Base-by-base conservation (phyloP, 2,797 vertebrate genomes). In the Leptatherina wallacei region DNA sequence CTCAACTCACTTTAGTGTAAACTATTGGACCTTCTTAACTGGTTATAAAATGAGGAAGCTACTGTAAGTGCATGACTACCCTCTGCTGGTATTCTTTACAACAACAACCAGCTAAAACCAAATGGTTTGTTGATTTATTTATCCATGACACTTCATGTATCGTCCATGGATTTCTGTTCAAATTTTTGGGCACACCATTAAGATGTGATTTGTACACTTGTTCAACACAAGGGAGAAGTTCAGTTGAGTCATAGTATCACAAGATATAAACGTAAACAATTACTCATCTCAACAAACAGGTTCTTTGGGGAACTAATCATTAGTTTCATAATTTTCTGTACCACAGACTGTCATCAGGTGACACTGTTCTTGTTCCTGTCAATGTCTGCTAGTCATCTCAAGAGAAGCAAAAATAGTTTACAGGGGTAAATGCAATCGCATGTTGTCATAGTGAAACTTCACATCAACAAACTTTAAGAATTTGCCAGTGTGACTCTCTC, bases 71-170 rank as follows among this genome's bases (percentile, higher is more conserved):
- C 67, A 4, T 52, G 59, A 65, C 73, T 54, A 12, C 83, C 89
- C 82, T 78, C 90, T 92, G 84, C 72, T 80, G 88, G 87, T 65
- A 22, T 4, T 11, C n/a, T 27, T 11, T 33, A 32, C 40, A 51
- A 1, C 8, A 52, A 22, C 29, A 30, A 18, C 54, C 29, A 27
- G 2, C 12, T 10, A 32, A 32, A 9, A 30, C 6, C 29, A 30
- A 18, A 29, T 30, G 6, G 6, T 56, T 32, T 16, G 13, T 32
- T 16, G 14, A 7, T 22, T 2, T 9, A 14, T 13, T 29, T 47
- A 30, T 20, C 4, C 18, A n/a, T 16, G 13, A 16, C 2, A 9
- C 29, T 12, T 24, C 32, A 29, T 58, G 35, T 14, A 10, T 27
- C 1, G n/a, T 27, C 9, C 10, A 30, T 57, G 6, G 4, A 36